Evolutionary conservation across 2,888 invertebrate species (phyloP), one percentile per base, ranked within the genome.

Genomic region (Heteromyza rotundicornis): DNA sequence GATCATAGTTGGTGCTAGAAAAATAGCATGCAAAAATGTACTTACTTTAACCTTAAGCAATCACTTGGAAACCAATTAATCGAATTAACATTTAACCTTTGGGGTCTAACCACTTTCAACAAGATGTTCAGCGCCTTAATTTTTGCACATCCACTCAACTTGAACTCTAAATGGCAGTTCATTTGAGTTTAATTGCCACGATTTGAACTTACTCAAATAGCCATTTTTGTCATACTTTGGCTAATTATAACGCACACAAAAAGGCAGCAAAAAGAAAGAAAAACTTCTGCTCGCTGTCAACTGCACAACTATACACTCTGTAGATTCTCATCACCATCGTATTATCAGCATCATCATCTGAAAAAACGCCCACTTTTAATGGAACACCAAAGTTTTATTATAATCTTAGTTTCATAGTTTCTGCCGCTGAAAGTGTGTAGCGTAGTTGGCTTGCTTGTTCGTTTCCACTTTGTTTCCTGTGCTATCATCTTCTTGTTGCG

Each of bases 161-260:
- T 47, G 47, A 47, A 56, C 56, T 27, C 47, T 56, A 2, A n/a
- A 44, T 27, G 22, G 56, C 56, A 56, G 56, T 44, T 27, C 56
- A 56, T 14, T 8, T 14, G 47, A 47, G 56, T 56, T 56, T 56
- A 47, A 56, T 56, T 47, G n/a, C 47, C 2, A n/a, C 40, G 10
- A n/a, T n/a, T 40, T 40, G 40, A n/a, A n/a, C 40, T 40, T 10
- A n/a, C n/a, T n/a, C n/a, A 51, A 14, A 19, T 36, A 51, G 24
- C 14, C 27, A 22, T 56, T 55, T 60, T 51, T 55, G 44, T 36
- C 52, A 60, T 57, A 57, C 60, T 60, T 64, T 60, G 27, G 24
- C 50, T 60, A 60, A 64, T 64, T 60, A 55, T 54, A 57, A 36
- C 27, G 23, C 40, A 17, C 19, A 24, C 5, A n/a, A 47, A 49